Conservation (phyloP, 2,888 invertebrate species). For the Campoplex capitator region DNA sequence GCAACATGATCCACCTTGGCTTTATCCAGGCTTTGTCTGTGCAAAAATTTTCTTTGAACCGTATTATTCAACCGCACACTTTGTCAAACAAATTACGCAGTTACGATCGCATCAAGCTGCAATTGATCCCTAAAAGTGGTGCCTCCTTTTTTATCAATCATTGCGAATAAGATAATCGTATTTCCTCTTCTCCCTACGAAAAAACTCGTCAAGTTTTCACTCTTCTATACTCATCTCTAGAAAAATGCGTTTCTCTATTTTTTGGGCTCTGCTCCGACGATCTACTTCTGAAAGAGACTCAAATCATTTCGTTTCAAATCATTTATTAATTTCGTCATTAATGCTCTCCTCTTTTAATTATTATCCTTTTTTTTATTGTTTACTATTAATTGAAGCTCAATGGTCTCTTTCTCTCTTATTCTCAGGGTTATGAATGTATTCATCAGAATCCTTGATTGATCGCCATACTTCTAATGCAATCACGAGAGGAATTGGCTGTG, state of each 20-base stretch:
- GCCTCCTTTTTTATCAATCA: conserved; percentile 38
- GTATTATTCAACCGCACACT: background rate
- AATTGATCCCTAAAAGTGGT: conserved; percentile 33
- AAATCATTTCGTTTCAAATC: background rate
- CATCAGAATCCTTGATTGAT: conserved; percentile 65
- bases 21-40: conserved; percentile 13
- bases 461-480: conserved; percentile 70
- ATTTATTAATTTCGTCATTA: background rate
- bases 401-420: background rate
- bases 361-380: background rate
- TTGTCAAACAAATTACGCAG: background rate
- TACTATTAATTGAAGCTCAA: background rate
- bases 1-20: conserved; percentile 52
- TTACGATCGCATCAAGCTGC: conserved; percentile 32
- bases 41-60: conserved; percentile 12
- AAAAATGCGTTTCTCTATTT: background rate
- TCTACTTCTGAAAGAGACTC: background rate
- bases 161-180: conserved; percentile 15
- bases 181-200: background rate
- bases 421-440: conserved; percentile 13
- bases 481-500: conserved; percentile 61
- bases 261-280: background rate
- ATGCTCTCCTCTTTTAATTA: background rate
- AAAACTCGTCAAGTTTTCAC: background rate
- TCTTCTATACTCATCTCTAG: background rate